phyloP scores from a whole-genome alignment of 35 echinoderm and acorn worm genomes.

The Eucidaris tribuloides region DNA sequence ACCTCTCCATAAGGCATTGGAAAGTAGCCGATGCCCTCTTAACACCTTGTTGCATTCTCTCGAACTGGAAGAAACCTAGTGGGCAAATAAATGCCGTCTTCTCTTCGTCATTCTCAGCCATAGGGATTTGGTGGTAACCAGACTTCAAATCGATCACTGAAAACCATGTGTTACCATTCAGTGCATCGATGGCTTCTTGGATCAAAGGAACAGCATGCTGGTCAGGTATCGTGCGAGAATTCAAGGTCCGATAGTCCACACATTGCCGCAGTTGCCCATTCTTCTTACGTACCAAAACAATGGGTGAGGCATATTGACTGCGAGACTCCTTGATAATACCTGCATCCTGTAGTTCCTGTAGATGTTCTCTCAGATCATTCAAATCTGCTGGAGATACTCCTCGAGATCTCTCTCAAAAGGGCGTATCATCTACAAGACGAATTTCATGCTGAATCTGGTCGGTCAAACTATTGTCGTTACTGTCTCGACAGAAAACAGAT shows the following conservation, averaged over 20 bases:
- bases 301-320: slow-evolving; percentile 51
- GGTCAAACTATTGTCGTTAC: slow-evolving; percentile 24
- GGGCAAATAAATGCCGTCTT: slow-evolving; percentile 51
- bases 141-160: slow-evolving; percentile 33
- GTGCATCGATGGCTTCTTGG: slow-evolving; percentile 32
- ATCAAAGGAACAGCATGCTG: slow-evolving; percentile 43
- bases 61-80: slow-evolving; percentile 32
- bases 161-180: slow-evolving; percentile 29
- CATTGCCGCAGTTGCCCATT: slow-evolving; percentile 44
- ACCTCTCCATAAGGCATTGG: slow-evolving; percentile 42
- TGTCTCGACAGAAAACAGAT: background rate
- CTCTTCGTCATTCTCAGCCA: slow-evolving; percentile 18
- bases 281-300: slow-evolving; percentile 63
- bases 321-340: slow-evolving; percentile 39
- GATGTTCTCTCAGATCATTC: background rate
- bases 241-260: slow-evolving; percentile 46
- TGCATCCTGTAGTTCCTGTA: slow-evolving; percentile 35
- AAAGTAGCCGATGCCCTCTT: slow-evolving; percentile 46
- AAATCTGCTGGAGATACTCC: slow-evolving; percentile 35
- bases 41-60: slow-evolving; percentile 37
- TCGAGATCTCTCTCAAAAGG: slow-evolving; percentile 4
- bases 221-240: slow-evolving; percentile 28
- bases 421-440: slow-evolving; percentile 25
- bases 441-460: slow-evolving; percentile 32
- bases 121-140: slow-evolving; percentile 46